phyloP scores from a whole-genome alignment of 1,140 invertebrate species.

The Colletes latitarsis region DNA sequence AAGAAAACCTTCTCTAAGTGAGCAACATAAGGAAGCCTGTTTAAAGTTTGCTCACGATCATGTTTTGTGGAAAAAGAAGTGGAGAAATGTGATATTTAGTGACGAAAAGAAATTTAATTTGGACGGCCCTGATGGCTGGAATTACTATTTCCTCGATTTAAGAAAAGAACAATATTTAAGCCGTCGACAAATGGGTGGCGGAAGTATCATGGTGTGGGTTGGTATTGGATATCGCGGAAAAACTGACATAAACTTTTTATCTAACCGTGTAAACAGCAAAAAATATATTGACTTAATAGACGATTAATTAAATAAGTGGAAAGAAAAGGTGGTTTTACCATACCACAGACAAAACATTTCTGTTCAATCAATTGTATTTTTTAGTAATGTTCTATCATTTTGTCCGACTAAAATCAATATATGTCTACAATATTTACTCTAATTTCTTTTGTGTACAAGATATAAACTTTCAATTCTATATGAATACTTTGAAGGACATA shows the following conservation, averaged over 20 bases:
- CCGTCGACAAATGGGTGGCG: constrained; percentile 13
- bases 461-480: too few species aligned
- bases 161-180: constrained; percentile 68
- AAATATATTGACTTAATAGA: constrained; percentile 11
- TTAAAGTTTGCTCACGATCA: not conserved
- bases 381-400: too few species aligned
- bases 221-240: constrained; percentile 16
- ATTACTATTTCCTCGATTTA: too few species aligned
- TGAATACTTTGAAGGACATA: too few species aligned
- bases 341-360: not conserved
- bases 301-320: not conserved
- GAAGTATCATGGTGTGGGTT: constrained; percentile 17
- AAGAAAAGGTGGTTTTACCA: not conserved
- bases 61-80: not conserved
- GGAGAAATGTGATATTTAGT: not conserved
- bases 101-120: not conserved
- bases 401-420: too few species aligned
- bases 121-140: too few species aligned
- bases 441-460: too few species aligned
- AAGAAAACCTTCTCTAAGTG: not conserved
- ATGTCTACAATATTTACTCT: too few species aligned
- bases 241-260: constrained; percentile 20
- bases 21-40: not conserved
- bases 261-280: not conserved
- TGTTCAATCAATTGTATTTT: not conserved